Base-by-base conservation (phyloP, 1,140 invertebrate species). In the Bombus breviceps region DNA sequence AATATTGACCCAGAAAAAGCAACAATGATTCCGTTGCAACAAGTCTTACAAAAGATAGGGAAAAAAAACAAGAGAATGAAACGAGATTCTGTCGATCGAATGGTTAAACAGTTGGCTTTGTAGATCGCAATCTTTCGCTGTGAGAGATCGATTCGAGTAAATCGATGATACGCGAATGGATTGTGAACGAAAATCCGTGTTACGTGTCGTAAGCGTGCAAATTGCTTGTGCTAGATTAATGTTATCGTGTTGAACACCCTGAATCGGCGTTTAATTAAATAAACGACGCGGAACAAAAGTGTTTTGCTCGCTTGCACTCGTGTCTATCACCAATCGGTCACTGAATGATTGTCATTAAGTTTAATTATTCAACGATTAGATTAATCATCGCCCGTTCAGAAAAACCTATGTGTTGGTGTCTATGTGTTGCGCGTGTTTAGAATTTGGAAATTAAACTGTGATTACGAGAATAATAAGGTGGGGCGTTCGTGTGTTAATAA, bases 241-340 rank as follows among this genome's bases (percentile, higher is more conserved):
- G 72, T 83, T 69, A 64, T 32, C 41, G 34, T 39, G 41, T 34
- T 66, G 32, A 32, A 62, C 77, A 34, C 13, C 47, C 78, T 73
- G 39, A 62, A 86, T 86, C 53, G 66, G 12, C 62, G 39, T 86
- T 86, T 86, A 75, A 86, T 86, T 86, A 86, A 83, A 86, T 81
- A 66, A 81, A 81, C 68, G 57, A 59, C 75, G 13, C 1, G 22
- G 28, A 57, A 66, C 22, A 57, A 78, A 81, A 85, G 78, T 81
- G 57, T 85, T 81, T 37, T 57, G 59, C 41, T 41, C 39, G 5
- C 13, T 3, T n/a, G 28, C 12, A 15, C 25, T 18, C 28, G 53
- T 18, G 6, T 18, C 47, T 32, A 32, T 37, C 34, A 37, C 28
- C 41, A 66, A 32, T 5, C 41, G 68, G 57, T 41, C 66, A 32